Evolutionary conservation across 2,888 invertebrate species (phyloP).

Genomic region (Thalpophila matura): DNA sequence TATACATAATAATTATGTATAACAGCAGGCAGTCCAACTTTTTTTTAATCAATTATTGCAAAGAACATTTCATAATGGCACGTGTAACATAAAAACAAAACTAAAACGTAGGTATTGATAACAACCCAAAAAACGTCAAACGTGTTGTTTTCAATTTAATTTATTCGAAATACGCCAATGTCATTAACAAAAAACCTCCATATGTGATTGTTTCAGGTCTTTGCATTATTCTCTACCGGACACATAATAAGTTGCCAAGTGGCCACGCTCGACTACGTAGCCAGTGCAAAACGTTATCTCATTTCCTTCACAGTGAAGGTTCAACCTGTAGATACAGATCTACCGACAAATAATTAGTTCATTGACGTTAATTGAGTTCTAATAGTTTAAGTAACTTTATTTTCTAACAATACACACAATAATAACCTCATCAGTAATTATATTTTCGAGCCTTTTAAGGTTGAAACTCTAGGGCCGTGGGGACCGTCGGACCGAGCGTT

Average conservation of each 20-base stretch:
- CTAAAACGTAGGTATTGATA: neutral
- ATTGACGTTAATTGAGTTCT: constrained; percentile 53
- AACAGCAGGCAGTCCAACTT: too few relatives aligned
- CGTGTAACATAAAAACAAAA: too few relatives aligned
- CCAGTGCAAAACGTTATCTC: constrained; percentile 52
- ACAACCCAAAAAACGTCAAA: neutral
- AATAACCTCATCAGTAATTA: too few relatives aligned
- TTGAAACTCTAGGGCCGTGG: too few relatives aligned
- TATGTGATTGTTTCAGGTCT: constrained; percentile 33
- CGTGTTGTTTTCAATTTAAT: neutral
- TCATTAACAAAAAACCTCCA: constrained; percentile 3
- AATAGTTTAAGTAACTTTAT: constrained; percentile 50
- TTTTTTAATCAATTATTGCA: too few relatives aligned
- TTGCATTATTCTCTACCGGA: constrained; percentile 37
- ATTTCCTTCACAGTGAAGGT: constrained; percentile 60
- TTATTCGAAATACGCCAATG: neutral
- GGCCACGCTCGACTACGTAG: constrained; percentile 45
- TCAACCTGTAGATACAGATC: constrained; percentile 53
- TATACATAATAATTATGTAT: too few relatives aligned
- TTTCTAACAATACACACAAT: constrained; percentile 26
- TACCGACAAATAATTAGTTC: constrained; percentile 57
- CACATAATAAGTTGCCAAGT: constrained; percentile 7
- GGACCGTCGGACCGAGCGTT: too few relatives aligned
- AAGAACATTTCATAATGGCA: too few relatives aligned
- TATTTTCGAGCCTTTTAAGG: too few relatives aligned